Evolutionary conservation across 2,113 vertebrate genomes (phyloP).

Genomic region (Grus americana): DNA sequence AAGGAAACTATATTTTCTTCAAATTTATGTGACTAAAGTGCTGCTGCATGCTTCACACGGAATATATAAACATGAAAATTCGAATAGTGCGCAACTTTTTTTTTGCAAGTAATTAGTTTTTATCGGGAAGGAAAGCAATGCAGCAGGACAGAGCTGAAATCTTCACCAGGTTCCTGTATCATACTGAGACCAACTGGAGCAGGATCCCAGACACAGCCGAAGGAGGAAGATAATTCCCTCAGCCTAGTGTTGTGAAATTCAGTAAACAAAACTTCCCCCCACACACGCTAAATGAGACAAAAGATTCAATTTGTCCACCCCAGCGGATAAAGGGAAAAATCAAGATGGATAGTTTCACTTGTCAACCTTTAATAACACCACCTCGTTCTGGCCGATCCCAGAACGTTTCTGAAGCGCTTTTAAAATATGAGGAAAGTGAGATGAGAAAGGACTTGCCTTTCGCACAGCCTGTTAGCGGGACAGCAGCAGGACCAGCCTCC

Average conservation of each 20-base stretch:
- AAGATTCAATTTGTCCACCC: constrained; percentile 36
- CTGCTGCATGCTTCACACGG: not conserved
- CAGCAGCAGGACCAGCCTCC: not conserved
- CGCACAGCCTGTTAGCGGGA: not conserved
- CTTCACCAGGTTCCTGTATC: not conserved
- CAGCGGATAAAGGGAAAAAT: not conserved
- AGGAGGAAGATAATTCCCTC: constrained; percentile 19
- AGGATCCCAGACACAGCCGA: constrained; percentile 9
- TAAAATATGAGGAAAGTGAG: not conserved
- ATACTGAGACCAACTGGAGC: not conserved
- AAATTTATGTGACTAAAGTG: not conserved
- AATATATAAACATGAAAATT: not conserved
- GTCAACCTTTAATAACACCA: constrained; percentile 42
- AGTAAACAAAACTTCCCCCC: not conserved
- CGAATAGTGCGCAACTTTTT: not conserved
- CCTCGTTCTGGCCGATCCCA: not conserved
- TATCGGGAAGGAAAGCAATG: not conserved
- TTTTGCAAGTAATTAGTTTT: not conserved
- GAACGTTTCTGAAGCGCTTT: not conserved
- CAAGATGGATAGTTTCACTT: constrained; percentile 49
- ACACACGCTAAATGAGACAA: not conserved
- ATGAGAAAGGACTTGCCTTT: not conserved
- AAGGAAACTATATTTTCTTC: not conserved
- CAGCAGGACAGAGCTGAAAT: not conserved
- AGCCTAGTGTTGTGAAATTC: not conserved